Conservation (phyloP, 2,888 invertebrate species). For the Melanargia galathea region DNA sequence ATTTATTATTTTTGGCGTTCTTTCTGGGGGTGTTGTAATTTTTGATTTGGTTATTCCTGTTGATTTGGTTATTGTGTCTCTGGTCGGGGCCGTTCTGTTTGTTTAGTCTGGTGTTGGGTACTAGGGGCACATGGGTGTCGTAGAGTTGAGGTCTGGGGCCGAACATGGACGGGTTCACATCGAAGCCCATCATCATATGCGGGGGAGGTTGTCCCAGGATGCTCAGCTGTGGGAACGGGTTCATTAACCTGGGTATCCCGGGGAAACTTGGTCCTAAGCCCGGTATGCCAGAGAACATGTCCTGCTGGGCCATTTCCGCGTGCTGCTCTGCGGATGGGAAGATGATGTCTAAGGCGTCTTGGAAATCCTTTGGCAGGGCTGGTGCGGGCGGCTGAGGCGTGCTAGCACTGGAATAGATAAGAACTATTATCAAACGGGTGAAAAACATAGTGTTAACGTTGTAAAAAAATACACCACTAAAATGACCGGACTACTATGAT, state of each 20-base stretch:
- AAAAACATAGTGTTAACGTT: too few relatives aligned
- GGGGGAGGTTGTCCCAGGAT: conserved; percentile 48
- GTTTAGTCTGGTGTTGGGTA: conserved; percentile 44
- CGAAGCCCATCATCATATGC: conserved; percentile 67
- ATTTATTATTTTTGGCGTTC: conserved; percentile 33
- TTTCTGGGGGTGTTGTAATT: conserved; percentile 37
- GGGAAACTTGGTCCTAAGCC: conserved; percentile 44
- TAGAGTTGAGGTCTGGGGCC: conserved; percentile 62
- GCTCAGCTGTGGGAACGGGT: conserved; percentile 44
- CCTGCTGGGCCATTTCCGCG: conserved; percentile 44
- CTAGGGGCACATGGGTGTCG: conserved; percentile 67
- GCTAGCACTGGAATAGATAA: conserved; percentile 28
- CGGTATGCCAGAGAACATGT: conserved; percentile 46
- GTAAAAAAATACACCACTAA: too few relatives aligned
- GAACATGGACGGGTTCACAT: conserved; percentile 61
- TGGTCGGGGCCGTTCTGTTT: conserved; percentile 23
- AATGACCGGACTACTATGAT: too few relatives aligned
- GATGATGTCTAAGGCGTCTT: conserved; percentile 85
- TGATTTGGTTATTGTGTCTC: conserved; percentile 5
- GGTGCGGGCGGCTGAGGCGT: conserved; percentile 43
- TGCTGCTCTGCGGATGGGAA: conserved; percentile 76
- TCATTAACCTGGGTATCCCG: conserved; percentile 50
- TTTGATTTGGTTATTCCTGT: conserved; percentile 29
- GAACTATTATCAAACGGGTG: neutral
- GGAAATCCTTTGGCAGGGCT: conserved; percentile 83